A percentile compares a stretch with the other conserved stretches of the same genome.
Evolutionary conservation across 2,797 vertebrate genomes (phyloP).

Genomic region (Gambusia yucatana): DNA sequence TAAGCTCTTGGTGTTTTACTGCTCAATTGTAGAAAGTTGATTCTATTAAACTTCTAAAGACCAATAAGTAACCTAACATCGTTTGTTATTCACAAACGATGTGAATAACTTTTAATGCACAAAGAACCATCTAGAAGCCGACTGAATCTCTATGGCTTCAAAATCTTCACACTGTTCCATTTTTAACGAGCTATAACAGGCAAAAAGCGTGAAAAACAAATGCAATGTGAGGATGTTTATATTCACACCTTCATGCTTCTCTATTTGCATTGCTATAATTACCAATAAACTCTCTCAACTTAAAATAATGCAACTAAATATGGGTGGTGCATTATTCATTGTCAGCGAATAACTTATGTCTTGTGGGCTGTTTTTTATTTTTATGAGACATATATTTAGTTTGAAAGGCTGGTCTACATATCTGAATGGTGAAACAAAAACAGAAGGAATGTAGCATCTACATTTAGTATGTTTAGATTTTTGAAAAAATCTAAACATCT

Average conservation of each 20-base stretch:
- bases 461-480: background rate
- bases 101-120: background rate
- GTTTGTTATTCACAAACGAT: background rate
- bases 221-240: background rate
- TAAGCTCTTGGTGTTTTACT: slow-evolving; percentile 10
- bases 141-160: background rate
- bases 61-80: too few relatives aligned
- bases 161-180: background rate
- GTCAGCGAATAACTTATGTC: background rate
- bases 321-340: background rate
- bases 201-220: background rate
- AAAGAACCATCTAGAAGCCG: background rate
- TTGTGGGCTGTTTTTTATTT: background rate
- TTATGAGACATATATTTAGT: background rate
- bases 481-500: background rate
- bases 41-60: slow-evolving; percentile 6
- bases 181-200: background rate
- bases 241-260: background rate
- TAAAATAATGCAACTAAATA: background rate
- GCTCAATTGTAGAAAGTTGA: background rate
- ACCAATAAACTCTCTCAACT: background rate
- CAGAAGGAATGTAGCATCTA: too few relatives aligned
- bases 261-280: background rate
- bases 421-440: background rate
- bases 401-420: too few relatives aligned